Conservation (phyloP, 2,797 vertebrate species). For the Acrossocheilus fasciatus region DNA sequence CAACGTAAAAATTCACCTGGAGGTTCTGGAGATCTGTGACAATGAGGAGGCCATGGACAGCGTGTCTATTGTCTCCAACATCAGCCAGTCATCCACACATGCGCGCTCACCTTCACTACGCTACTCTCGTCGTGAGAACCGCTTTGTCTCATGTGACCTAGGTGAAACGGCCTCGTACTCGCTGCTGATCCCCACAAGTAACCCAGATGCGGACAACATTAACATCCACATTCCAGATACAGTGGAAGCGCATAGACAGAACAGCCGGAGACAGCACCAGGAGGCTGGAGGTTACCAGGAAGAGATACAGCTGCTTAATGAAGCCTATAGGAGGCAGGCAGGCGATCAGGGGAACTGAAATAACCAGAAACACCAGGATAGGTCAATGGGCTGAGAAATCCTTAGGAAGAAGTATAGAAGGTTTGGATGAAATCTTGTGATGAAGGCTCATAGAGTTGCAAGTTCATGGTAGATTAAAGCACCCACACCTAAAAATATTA, state of each 20-base stretch:
- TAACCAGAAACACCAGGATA: conserved; percentile 6
- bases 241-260: conserved; percentile 93
- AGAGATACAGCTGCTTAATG: conserved; percentile 95
- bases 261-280: conserved; percentile 86
- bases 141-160: conserved; percentile 95
- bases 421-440: not conserved
- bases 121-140: conserved; percentile 93
- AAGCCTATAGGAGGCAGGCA: conserved; percentile 87
- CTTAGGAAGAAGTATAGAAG: not conserved
- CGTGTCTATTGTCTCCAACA: conserved; percentile 96
- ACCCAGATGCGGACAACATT: conserved; percentile 84
- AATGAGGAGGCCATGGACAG: conserved; percentile 96
- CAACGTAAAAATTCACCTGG: conserved; percentile 95
- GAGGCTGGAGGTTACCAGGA: conserved; percentile 88
- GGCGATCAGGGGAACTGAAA: conserved; percentile 70
- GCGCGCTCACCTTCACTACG: conserved; percentile 94
- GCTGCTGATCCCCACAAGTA: conserved; percentile 89
- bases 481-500: conserved; percentile 10
- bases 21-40: conserved; percentile 98
- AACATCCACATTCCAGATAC: conserved; percentile 98
- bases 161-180: conserved; percentile 96
- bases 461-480: not conserved
- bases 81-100: conserved; percentile 95
- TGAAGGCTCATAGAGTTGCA: not conserved
- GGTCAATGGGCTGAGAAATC: not conserved